Evolutionary conservation across 2,797 vertebrate genomes (phyloP).

Genomic region (Crocodylus rhombifer): DNA sequence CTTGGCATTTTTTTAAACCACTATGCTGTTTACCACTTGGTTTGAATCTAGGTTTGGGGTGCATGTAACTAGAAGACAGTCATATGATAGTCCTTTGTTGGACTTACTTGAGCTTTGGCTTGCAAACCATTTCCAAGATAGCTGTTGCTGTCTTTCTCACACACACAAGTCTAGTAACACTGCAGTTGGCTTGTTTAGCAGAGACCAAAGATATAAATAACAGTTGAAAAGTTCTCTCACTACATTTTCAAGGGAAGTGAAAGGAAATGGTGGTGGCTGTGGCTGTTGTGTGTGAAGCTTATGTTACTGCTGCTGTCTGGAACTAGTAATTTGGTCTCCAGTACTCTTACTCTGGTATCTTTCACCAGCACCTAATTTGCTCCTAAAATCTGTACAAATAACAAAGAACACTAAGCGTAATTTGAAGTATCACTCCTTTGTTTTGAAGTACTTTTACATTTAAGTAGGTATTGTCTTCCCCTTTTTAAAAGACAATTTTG

Average conservation of each 20-base stretch:
- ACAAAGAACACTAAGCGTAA: not conserved
- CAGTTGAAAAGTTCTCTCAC: not conserved
- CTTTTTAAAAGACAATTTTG: not conserved
- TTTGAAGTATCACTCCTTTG: rapidly evolving
- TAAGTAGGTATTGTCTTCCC: rapidly evolving
- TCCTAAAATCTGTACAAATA: rapidly evolving
- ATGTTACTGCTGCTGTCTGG: rapidly evolving
- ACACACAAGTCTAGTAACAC: too few relatives aligned
- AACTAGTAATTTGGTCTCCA: not conserved
- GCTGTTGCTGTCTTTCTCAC: not conserved
- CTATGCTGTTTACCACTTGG: not conserved
- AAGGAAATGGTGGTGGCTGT: rapidly evolving
- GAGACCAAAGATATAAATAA: not conserved
- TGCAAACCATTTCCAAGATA: rapidly evolving
- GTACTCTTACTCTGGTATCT: not conserved
- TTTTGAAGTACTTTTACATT: not conserved
- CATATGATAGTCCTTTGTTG: rapidly evolving
- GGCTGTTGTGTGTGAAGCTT: rapidly evolving
- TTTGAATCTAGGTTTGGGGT: not conserved
- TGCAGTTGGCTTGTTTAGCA: not conserved
- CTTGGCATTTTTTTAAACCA: not conserved
- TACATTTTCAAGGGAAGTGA: not conserved
- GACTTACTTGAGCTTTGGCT: rapidly evolving
- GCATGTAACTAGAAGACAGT: not conserved
- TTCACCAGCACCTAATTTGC: rapidly evolving